A percentile compares a stretch with the other conserved stretches of the same genome.
These are phyloP conservation scores for Zaprionus lachaisei DNA, from an alignment of 1,140 invertebrate species.

Conservation along the genomic window DNA sequence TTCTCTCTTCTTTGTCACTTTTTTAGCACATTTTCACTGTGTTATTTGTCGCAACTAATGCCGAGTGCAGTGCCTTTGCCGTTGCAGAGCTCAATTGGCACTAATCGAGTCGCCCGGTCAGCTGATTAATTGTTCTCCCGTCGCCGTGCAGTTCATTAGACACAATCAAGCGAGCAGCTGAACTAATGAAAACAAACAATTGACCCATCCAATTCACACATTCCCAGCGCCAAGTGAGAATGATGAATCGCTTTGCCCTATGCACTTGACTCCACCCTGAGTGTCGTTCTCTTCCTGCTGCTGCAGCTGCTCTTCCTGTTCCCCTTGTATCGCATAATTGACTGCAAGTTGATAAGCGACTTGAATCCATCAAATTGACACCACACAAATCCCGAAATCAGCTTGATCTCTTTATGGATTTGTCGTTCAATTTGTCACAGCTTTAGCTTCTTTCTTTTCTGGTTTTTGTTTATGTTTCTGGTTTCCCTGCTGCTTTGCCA, in stretches of 20 bases:
- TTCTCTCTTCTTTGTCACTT: background rate
- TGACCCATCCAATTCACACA: conserved; percentile 34
- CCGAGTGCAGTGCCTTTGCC: conserved; percentile 17
- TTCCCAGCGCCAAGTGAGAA: conserved; percentile 50
- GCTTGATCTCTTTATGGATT: conserved; percentile 3
- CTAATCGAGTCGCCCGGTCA: conserved; percentile 14
- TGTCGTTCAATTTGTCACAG: conserved; percentile 12
- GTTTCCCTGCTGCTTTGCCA: background rate
- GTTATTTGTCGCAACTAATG: background rate
- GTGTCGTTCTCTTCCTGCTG: background rate
- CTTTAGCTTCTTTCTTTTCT: background rate
- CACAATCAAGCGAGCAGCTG: conserved; percentile 58
- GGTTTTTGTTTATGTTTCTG: background rate
- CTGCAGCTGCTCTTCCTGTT: background rate
- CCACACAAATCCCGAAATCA: conserved; percentile 21
- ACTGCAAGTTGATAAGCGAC: conserved; percentile 14
- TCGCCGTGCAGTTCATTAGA: conserved; percentile 60
- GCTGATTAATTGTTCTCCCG: conserved; percentile 27
- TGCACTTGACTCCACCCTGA: conserved; percentile 7
- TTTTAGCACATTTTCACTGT: conserved; percentile 24
- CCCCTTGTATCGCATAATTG: conserved; percentile 6
- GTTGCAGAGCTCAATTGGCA: conserved; percentile 12
- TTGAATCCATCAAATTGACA: conserved; percentile 23
- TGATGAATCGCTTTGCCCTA: conserved; percentile 60
- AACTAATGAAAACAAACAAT: conserved; percentile 51